A percentile compares a stretch with the other conserved stretches of the same genome.
phyloP scores from a whole-genome alignment of 37 sponge, comb jelly and placozoan species.

The Theonella swinhoei region DNA sequence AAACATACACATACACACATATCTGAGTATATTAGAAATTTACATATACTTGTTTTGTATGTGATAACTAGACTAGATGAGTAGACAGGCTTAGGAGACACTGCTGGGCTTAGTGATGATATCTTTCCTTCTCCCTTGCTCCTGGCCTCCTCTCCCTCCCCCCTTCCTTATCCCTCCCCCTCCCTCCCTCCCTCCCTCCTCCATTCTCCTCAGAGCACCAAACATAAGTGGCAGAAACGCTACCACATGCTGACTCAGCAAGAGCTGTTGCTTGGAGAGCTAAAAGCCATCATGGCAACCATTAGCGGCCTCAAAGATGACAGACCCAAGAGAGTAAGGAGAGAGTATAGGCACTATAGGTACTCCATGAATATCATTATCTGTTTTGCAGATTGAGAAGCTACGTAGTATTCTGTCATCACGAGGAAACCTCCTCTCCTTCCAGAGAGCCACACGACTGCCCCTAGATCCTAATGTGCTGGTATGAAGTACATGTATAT shows the following conservation, averaged over 20 bases:
- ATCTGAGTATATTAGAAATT: neutral
- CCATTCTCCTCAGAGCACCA: slow-evolving; percentile 38
- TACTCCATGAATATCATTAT: neutral
- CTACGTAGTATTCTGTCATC: slow-evolving; percentile 22
- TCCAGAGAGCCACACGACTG: slow-evolving; percentile 49
- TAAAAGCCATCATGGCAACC: slow-evolving; percentile 42
- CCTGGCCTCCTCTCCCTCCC: neutral
- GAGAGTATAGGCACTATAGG: too few species aligned
- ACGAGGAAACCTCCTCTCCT: neutral
- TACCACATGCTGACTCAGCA: slow-evolving; percentile 78
- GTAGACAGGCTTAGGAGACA: too few species aligned
- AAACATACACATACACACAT: neutral
- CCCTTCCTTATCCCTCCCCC: neutral
- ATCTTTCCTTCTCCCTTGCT: neutral
- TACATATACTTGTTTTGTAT: neutral
- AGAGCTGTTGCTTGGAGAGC: slow-evolving; percentile 37
- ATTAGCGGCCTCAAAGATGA: slow-evolving; percentile 58
- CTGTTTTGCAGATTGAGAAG: slow-evolving; percentile 49
- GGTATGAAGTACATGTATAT: too few species aligned
- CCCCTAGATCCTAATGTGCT: slow-evolving; percentile 58
- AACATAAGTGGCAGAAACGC: slow-evolving; percentile 60
- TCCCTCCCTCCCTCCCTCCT: neutral
- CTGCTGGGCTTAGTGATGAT: too few species aligned
- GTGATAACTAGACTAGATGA: neutral
- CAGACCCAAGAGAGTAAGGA: slow-evolving; percentile 69